phyloP scores from a whole-genome alignment of 2,888 invertebrate genomes.

The Agrypnus murinus region DNA sequence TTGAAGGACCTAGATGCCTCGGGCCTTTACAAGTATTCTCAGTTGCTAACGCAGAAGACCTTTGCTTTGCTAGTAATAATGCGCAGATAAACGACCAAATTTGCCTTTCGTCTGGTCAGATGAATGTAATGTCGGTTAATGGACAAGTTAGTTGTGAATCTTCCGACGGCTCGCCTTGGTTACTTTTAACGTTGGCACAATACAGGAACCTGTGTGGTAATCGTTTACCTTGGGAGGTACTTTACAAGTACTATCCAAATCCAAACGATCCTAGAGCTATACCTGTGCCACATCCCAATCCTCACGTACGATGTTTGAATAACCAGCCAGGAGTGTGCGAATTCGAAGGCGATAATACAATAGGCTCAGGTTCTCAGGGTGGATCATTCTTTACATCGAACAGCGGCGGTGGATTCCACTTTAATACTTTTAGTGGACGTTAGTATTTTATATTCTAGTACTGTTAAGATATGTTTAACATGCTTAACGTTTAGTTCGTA shows the following conservation, averaged over 20 bases:
- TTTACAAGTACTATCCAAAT: conserved; percentile 43
- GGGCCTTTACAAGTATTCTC: conserved; percentile 20
- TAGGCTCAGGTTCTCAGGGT: neutral
- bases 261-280: conserved; percentile 34
- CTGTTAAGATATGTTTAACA: too few relatives aligned
- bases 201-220: conserved; percentile 34
- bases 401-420: neutral
- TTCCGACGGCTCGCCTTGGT: neutral
- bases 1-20: neutral
- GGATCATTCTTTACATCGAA: neutral
- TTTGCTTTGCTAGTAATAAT: conserved; percentile 26
- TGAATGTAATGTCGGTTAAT: conserved; percentile 14
- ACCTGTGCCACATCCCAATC: conserved; percentile 46
- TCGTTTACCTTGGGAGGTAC: conserved; percentile 22
- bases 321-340: conserved; percentile 31
- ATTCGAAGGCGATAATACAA: conserved; percentile 1
- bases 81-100: conserved; percentile 21
- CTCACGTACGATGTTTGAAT: conserved; percentile 41
- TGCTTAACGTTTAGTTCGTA: too few relatives aligned
- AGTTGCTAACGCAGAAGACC: conserved; percentile 13
- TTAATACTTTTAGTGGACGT: too few relatives aligned
- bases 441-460: too few relatives aligned
- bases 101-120: conserved; percentile 11
- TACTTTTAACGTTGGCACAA: neutral
- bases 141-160: conserved; percentile 14